Conservation (phyloP, 2,797 vertebrate species). For the Muscicapa comitata region DNA sequence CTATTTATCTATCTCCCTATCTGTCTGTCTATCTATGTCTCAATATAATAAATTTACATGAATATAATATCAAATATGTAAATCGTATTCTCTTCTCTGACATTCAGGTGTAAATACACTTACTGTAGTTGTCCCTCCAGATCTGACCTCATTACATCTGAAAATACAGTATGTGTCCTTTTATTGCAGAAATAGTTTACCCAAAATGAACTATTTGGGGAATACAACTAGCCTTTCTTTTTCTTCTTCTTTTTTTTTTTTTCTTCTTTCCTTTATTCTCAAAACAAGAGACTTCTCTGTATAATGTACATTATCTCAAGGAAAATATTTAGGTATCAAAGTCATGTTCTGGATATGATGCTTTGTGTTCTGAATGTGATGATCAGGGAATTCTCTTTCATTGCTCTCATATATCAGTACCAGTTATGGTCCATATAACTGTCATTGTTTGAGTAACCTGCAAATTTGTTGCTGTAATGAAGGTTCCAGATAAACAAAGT, state of each 20-base stretch:
- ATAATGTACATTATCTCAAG: not conserved
- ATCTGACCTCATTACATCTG: not conserved
- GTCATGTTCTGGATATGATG: not conserved
- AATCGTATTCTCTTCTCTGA: not conserved
- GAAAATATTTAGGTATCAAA: slow-evolving; percentile 26
- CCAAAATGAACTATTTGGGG: not conserved
- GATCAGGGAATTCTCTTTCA: slow-evolving; percentile 22
- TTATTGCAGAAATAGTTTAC: not conserved
- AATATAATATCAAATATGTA: not conserved
- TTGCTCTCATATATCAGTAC: not conserved
- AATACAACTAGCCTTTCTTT: not conserved
- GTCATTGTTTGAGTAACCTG: slow-evolving; percentile 46
- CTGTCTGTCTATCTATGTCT: not conserved
- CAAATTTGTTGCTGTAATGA: slow-evolving; percentile 40
- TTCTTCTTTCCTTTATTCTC: not conserved
- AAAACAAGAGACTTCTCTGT: not conserved
- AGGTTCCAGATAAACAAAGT: slow-evolving; percentile 13
- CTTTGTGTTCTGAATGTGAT: slow-evolving; percentile 1
- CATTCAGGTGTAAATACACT: not conserved
- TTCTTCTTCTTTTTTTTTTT: not conserved
- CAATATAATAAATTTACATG: not conserved
- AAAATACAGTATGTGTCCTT: not conserved
- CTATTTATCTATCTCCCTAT: not conserved
- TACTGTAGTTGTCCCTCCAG: not conserved
- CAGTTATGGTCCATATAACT: slow-evolving; percentile 47